phyloP scores from a whole-genome alignment of 2,113 vertebrate genomes.

The Toxotes jaculatrix region DNA sequence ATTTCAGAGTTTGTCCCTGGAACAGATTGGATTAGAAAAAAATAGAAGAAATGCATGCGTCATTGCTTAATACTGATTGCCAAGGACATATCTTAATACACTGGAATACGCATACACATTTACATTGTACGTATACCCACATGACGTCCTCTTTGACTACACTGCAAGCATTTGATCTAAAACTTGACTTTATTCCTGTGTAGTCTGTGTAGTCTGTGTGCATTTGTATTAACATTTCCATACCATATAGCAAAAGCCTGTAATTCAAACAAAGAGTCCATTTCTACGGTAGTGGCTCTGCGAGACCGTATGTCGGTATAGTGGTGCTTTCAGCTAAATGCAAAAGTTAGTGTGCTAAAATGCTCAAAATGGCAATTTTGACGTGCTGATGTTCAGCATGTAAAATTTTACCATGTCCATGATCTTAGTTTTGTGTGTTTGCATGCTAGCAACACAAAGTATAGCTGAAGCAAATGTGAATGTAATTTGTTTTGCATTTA shows the following conservation, averaged over 20 bases:
- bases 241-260: not conserved
- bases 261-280: not conserved
- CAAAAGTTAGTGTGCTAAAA: not conserved
- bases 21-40: slow-evolving; percentile 75
- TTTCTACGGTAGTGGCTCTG: not conserved
- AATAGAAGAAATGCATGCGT: slow-evolving; percentile 50
- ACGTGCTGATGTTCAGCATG: not conserved
- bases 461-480: not conserved
- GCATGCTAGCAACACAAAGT: not conserved
- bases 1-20: slow-evolving; percentile 61
- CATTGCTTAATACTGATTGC: slow-evolving; percentile 55
- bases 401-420: not conserved
- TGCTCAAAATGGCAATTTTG: not conserved
- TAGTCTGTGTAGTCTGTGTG: not conserved
- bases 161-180: slow-evolving; percentile 21
- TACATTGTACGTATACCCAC: not conserved
- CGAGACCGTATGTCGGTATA: not conserved
- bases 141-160: not conserved
- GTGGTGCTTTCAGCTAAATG: not conserved
- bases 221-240: not conserved
- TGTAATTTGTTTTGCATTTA: too few relatives aligned
- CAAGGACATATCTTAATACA: slow-evolving; percentile 58
- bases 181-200: not conserved
- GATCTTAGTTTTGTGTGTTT: not conserved
- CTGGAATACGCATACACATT: slow-evolving; percentile 27